Evolutionary conservation across 2,888 invertebrate genomes (phyloP).

Genomic region (Ormyrus nitidulus): DNA sequence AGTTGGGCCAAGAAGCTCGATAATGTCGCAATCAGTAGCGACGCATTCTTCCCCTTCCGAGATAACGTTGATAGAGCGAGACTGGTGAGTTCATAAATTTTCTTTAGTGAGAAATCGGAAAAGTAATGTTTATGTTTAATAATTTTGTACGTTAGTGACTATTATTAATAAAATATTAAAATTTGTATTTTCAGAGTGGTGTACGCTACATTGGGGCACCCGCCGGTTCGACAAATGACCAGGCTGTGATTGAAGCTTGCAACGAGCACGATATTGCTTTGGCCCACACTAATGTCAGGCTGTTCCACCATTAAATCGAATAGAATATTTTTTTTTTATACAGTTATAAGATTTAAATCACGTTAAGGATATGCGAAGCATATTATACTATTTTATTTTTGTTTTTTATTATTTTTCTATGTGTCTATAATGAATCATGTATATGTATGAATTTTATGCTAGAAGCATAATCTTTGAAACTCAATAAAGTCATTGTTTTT

Average conservation of each 20-base stretch:
- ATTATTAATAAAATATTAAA: constrained; percentile 11
- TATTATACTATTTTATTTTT: no score
- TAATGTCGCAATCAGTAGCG: constrained; percentile 89
- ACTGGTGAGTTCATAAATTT: constrained; percentile 79
- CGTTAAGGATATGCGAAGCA: no score
- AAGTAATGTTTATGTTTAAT: neutral
- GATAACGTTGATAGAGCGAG: constrained; percentile 96
- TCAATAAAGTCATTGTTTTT: no score
- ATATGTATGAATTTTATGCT: no score
- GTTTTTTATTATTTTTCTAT: no score
- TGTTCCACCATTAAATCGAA: constrained; percentile 91
- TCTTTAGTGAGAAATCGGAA: constrained; percentile 1
- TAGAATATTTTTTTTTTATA: constrained; percentile 15
- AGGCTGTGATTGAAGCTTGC: constrained; percentile 91
- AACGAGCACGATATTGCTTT: constrained; percentile 92
- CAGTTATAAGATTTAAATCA: neutral
- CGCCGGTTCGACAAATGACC: constrained; percentile 95
- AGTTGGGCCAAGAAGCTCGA: constrained; percentile 84
- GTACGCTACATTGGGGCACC: constrained; percentile 96
- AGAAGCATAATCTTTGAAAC: no score
- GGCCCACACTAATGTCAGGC: constrained; percentile 91
- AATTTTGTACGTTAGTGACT: constrained; percentile 2
- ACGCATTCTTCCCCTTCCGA: constrained; percentile 99
- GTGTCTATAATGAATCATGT: no score
- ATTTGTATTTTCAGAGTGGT: constrained; percentile 85